Conservation (phyloP, 2,113 vertebrate genomes). For the Lepus timidus region DNA sequence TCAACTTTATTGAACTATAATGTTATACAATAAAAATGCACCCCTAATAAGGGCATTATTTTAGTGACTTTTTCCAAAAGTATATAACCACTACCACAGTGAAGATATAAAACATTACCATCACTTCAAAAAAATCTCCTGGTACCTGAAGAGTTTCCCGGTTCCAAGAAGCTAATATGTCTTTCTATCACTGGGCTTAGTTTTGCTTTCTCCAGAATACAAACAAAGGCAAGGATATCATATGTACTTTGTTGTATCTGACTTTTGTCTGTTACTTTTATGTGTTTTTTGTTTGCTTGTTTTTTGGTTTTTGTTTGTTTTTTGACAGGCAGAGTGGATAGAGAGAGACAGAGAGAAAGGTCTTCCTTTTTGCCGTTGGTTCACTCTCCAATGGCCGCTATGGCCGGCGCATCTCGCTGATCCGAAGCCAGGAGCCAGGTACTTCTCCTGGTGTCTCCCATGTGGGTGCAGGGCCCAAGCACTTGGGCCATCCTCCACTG, state of each 20-base stretch:
- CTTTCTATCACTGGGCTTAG: neutral
- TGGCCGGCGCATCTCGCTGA: too few relatives aligned
- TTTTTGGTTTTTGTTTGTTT: too few relatives aligned
- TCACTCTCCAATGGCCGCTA: too few relatives aligned
- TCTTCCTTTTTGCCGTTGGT: too few relatives aligned
- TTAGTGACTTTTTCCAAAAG: neutral
- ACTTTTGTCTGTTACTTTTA: neutral
- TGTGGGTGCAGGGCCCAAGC: too few relatives aligned
- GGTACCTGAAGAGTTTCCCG: neutral
- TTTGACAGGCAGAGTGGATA: too few relatives aligned
- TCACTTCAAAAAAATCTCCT: neutral
- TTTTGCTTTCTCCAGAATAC: conserved; percentile 2
- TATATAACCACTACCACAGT: neutral
- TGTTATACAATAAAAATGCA: neutral
- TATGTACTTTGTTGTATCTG: neutral
- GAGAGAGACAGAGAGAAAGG: too few relatives aligned
- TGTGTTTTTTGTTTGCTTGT: neutral
- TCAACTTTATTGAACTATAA: neutral
- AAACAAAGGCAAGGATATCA: neutral
- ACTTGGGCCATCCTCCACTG: too few relatives aligned
- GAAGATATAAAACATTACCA: neutral
- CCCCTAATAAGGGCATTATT: neutral
- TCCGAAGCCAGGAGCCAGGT: too few relatives aligned
- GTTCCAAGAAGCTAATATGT: neutral
- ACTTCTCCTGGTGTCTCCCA: too few relatives aligned